phyloP scores from a whole-genome alignment of 2,888 invertebrate genomes.

The Strigamia transsilvanica region DNA sequence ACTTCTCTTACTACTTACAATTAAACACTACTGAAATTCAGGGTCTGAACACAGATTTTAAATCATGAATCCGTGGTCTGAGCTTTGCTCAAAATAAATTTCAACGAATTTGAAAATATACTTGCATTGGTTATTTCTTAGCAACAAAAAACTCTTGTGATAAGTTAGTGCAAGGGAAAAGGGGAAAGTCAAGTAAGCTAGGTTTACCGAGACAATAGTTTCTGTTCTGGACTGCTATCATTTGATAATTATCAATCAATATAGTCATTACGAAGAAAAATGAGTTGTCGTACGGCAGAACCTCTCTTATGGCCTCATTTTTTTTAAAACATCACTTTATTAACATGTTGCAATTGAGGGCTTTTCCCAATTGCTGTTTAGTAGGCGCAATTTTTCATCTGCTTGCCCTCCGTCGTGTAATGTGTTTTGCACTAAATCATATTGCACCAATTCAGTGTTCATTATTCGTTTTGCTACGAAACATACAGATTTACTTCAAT shows the following conservation, averaged over 20 bases:
- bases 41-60: slow-evolving; percentile 35
- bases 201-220: neutral
- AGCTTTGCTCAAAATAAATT: slow-evolving; percentile 37
- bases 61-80: slow-evolving; percentile 28
- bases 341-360: slow-evolving; percentile 13
- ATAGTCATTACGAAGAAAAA: neutral
- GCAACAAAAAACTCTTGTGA: neutral
- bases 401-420: slow-evolving; percentile 47
- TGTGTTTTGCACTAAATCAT: slow-evolving; percentile 26
- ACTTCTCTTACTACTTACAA: no score
- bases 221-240: neutral
- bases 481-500: slow-evolving; percentile 31
- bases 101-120: neutral
- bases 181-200: neutral
- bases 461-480: slow-evolving; percentile 49
- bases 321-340: slow-evolving; percentile 35
- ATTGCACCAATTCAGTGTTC: slow-evolving; percentile 46
- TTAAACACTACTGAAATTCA: neutral
- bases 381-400: slow-evolving; percentile 23
- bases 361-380: slow-evolving; percentile 35
- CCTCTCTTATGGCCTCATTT: neutral
- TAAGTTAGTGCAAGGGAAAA: neutral
- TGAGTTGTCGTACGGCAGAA: neutral
- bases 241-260: neutral
- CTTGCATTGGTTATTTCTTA: slow-evolving; percentile 27